Conservation (phyloP, 2,888 invertebrate genomes). For the Trichogramma dendrolimi region DNA sequence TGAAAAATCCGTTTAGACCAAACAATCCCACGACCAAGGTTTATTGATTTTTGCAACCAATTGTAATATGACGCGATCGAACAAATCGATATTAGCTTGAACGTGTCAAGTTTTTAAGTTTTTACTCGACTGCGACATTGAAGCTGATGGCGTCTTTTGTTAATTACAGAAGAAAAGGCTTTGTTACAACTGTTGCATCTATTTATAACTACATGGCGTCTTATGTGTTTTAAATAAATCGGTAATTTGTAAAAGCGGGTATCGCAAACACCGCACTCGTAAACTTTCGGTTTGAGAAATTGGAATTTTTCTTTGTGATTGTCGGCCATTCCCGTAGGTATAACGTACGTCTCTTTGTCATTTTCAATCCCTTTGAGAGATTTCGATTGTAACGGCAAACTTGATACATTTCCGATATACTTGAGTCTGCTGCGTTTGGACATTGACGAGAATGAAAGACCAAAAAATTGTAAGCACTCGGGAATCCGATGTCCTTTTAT, state of each 20-base stretch:
- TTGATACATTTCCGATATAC: not conserved
- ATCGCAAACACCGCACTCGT: constrained; percentile 28
- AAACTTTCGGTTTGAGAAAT: constrained; percentile 23
- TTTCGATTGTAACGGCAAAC: not conserved
- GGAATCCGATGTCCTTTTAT: constrained; percentile 7
- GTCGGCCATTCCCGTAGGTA: too few species aligned
- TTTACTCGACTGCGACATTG: constrained; percentile 13
- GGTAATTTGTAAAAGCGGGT: constrained; percentile 26
- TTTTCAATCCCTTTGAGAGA: too few species aligned
- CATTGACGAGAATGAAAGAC: constrained; percentile 13
- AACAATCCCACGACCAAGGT: too few species aligned
- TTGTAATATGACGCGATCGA: too few species aligned
- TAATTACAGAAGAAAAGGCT: constrained; percentile 8
- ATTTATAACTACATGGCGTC: constrained; percentile 21
- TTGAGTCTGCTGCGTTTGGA: constrained; percentile 12
- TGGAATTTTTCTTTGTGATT: constrained; percentile 6
- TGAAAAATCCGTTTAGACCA: too few species aligned
- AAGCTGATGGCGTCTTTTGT: constrained; percentile 22
- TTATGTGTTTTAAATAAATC: constrained; percentile 25
- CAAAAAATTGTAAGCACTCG: constrained; percentile 1
- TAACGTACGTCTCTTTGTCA: too few species aligned
- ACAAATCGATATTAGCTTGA: too few species aligned
- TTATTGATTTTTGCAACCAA: too few species aligned
- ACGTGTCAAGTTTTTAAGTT: too few species aligned
- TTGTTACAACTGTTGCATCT: constrained; percentile 24